phyloP scores from a whole-genome alignment of 2,113 vertebrate species.

The Ascaphus truei region DNA sequence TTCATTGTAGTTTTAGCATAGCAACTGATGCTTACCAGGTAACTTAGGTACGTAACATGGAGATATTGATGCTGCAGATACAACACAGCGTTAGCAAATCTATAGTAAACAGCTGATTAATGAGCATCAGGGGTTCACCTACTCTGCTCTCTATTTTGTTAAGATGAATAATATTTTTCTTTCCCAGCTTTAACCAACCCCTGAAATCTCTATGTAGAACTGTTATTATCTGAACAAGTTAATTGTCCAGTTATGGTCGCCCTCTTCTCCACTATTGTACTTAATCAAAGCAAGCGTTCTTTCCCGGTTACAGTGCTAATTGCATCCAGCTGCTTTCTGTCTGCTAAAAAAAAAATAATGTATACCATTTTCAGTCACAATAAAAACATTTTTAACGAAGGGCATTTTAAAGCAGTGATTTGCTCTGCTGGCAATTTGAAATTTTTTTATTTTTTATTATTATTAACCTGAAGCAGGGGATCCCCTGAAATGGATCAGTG shows the following conservation, averaged over 20 bases:
- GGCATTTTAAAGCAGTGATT: too few relatives aligned
- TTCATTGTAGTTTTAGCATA: not conserved
- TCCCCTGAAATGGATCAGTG: too few relatives aligned
- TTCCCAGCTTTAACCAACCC: conserved; percentile 3
- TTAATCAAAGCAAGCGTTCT: conserved; percentile 8
- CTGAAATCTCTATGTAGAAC: not conserved
- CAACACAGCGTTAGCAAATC: not conserved
- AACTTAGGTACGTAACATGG: not conserved
- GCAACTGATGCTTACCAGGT: not conserved
- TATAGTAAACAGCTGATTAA: not conserved
- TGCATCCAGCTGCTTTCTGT: conserved; percentile 5
- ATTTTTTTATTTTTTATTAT: too few relatives aligned
- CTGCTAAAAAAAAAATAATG: not conserved
- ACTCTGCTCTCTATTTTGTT: not conserved
- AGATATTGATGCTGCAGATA: not conserved
- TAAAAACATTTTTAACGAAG: too few relatives aligned
- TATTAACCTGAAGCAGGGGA: too few relatives aligned
- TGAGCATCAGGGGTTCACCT: not conserved
- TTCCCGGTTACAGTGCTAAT: conserved; percentile 24
- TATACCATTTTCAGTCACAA: not conserved
- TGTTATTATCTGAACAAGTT: not conserved
- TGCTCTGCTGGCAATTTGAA: too few relatives aligned
- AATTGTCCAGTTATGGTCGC: conserved; percentile 1
- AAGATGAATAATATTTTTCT: conserved; percentile 10
- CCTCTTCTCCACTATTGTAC: not conserved